phyloP scores from a whole-genome alignment of 2,797 vertebrate genomes.

The Orestias chungarensis region DNA sequence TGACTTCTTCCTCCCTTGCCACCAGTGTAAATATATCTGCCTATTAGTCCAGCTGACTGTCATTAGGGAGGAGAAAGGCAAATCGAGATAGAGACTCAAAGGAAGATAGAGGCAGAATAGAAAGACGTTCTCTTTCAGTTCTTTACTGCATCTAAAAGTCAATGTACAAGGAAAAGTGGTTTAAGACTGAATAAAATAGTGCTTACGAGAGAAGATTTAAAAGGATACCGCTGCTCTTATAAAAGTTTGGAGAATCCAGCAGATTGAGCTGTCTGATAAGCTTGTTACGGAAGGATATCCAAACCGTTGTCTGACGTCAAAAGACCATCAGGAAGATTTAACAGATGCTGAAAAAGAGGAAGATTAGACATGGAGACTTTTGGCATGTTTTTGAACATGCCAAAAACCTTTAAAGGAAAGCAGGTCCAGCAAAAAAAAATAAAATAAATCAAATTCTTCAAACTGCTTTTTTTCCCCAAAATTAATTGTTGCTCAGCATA shows the following conservation, averaged over 20 bases:
- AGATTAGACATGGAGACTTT: not conserved
- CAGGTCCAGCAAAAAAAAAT: not conserved
- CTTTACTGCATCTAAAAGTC: not conserved
- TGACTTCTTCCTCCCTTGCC: constrained; percentile 77
- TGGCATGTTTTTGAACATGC: not conserved
- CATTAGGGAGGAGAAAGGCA: constrained; percentile 45
- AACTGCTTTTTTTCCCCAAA: not conserved
- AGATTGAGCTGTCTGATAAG: constrained; percentile 3
- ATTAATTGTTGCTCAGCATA: not conserved
- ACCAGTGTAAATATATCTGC: constrained; percentile 74
- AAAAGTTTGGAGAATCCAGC: not conserved
- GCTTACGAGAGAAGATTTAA: not conserved
- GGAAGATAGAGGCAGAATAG: constrained; percentile 43
- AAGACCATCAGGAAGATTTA: constrained; percentile 5
- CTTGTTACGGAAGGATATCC: not conserved
- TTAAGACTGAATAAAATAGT: not conserved
- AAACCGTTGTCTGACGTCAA: not conserved
- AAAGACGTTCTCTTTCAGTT: constrained; percentile 19
- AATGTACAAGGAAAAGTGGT: not conserved
- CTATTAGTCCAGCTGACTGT: constrained; percentile 65
- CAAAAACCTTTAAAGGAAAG: not conserved
- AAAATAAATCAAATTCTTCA: not conserved
- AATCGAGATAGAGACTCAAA: constrained; percentile 42
- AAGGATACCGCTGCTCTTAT: not conserved
- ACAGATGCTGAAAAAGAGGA: not conserved